Evolutionary conservation across 2,888 invertebrate genomes (phyloP), one percentile per base, ranked within the genome.

Genomic region (Penaeus monodon): DNA sequence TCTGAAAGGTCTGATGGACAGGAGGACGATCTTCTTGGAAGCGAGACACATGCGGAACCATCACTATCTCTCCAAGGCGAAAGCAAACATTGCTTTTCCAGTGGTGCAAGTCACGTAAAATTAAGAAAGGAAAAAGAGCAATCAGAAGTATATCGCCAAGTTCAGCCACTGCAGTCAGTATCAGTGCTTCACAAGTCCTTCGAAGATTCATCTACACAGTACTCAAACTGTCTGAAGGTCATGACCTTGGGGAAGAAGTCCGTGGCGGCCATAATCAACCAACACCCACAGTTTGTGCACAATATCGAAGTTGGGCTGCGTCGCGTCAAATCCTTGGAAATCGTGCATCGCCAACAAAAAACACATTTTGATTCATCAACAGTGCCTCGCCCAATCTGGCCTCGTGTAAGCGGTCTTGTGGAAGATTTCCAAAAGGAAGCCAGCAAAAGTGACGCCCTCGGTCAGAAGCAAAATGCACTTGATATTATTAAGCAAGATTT

Each of bases 1-100:
- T 89, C 89, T 14, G 86, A 87, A n/a, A 77, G 74, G 14, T 89
- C 89, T 49, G 88, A 85, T 14, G 79, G 49, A 22, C 84, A 80
- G 7, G 88, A 88, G 27, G 85, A 89, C 14, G 77, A 84, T 22
- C 44, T 81, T 27, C 27, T 38, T 57, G 78, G 84, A 8, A 33
- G 49, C 20, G 85, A 57, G 64, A 70, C 70, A 27, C 22, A 14
- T 17, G 12, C 24, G 70, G 20, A 70, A 70, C 70, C 70, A 14
- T 57, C 14, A 8, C 12, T n/a, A 70, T 1, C 29, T 70, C 29
- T 14, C 70, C 12, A 70, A 29, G 29, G 22, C 27, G n/a, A 17
- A 14, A 70, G 29, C 14, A 24, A 29, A 29, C 70, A 29, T 14
- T 29, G 70, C 27, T 29, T 29, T 29, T 29, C 27, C 27, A 70